phyloP scores from a whole-genome alignment of 92 coral and sea anemone genomes.

The Palythoa grandiflora region DNA sequence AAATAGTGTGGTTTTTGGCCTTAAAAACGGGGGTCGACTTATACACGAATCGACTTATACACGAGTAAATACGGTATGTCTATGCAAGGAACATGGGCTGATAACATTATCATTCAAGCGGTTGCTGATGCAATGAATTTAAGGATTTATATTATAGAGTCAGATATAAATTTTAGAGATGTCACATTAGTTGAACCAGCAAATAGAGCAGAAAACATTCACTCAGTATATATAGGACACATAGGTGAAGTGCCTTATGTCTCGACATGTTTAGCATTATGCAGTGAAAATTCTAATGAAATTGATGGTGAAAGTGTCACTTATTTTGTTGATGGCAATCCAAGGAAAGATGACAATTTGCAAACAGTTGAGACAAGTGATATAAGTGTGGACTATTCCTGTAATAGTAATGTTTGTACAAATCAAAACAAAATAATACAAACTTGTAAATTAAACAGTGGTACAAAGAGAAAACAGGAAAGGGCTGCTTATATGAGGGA shows the following conservation, averaged over 20 bases:
- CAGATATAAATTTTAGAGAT: constrained; percentile 57
- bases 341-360: constrained; percentile 8
- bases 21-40: too few species aligned
- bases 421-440: not conserved
- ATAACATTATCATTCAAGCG: constrained; percentile 56
- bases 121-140: constrained; percentile 59
- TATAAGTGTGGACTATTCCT: not conserved
- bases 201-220: constrained; percentile 51
- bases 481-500: constrained; percentile 59
- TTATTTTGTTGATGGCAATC: not conserved
- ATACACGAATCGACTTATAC: too few species aligned
- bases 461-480: constrained; percentile 55
- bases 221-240: constrained; percentile 65
- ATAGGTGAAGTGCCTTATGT: constrained; percentile 72
- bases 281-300: not conserved
- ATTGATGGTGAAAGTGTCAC: constrained; percentile 5
- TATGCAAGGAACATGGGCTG: constrained; percentile 73
- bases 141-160: constrained; percentile 70
- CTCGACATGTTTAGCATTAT: constrained; percentile 58
- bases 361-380: not conserved
- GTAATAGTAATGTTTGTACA: not conserved
- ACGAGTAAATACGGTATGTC: too few species aligned
- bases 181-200: constrained; percentile 61
- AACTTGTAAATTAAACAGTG: constrained; percentile 23
- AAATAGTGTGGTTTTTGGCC: too few species aligned